Conservation (phyloP, 2,888 invertebrate species). For the Drosophila borealis region DNA sequence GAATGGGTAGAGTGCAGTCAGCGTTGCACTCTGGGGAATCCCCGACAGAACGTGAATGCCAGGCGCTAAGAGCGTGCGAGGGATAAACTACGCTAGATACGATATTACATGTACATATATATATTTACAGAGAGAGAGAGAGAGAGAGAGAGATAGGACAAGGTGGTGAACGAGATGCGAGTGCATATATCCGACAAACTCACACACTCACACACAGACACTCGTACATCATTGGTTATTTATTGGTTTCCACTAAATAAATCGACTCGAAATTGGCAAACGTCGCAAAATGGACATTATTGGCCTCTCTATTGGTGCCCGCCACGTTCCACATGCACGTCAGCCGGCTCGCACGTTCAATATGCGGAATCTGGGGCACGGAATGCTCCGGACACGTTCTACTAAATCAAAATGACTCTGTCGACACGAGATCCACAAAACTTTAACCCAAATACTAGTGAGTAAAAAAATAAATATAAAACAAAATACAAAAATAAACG, state of each 20-base stretch:
- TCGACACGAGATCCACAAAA: slow-evolving; percentile 45
- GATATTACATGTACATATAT: slow-evolving; percentile 15
- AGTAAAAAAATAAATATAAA: slow-evolving; percentile 2
- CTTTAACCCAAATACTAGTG: slow-evolving; percentile 31
- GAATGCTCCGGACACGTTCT: slow-evolving; percentile 28
- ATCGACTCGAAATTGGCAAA: slow-evolving; percentile 79
- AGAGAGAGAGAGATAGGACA: slow-evolving; percentile 14
- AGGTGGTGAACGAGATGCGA: slow-evolving; percentile 34
- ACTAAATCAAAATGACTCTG: slow-evolving; percentile 55
- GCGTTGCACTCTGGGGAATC: slow-evolving; percentile 55
- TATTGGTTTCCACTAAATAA: slow-evolving; percentile 79
- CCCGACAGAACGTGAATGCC: slow-evolving; percentile 41
- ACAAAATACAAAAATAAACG: slow-evolving; percentile 41
- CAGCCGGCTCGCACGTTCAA: slow-evolving; percentile 19
- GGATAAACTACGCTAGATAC: slow-evolving; percentile 33
- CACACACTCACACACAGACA: slow-evolving; percentile 8
- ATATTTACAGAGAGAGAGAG: slow-evolving; percentile 3
- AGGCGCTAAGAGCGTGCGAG: slow-evolving; percentile 15
- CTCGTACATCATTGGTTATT: slow-evolving; percentile 76
- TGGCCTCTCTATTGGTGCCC: slow-evolving; percentile 54
- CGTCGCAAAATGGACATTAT: slow-evolving; percentile 79
- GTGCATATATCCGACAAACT: background rate
- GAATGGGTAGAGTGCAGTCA: slow-evolving; percentile 27
- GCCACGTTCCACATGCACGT: slow-evolving; percentile 48
- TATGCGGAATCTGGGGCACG: slow-evolving; percentile 38